phyloP scores from a whole-genome alignment of 2,113 vertebrate genomes.

The Cyanoderma ruficeps region DNA sequence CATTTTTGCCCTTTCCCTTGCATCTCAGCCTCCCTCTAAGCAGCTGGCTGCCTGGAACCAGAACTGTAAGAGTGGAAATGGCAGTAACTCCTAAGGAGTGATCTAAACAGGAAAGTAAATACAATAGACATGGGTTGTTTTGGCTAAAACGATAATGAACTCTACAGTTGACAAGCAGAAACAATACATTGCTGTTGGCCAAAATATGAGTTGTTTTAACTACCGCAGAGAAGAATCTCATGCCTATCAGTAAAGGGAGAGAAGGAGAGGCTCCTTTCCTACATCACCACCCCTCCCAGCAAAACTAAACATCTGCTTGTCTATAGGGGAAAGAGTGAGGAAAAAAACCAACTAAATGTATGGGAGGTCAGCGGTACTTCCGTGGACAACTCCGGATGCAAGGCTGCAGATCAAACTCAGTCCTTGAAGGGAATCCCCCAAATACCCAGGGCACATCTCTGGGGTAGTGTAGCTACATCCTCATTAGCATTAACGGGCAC shows the following conservation, averaged over 20 bases:
- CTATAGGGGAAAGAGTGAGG: neutral
- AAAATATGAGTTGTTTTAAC: conserved; percentile 23
- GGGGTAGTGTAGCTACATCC: neutral
- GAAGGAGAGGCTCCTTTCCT: neutral
- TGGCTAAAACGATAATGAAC: neutral
- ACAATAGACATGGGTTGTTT: conserved; percentile 3
- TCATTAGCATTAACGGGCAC: neutral
- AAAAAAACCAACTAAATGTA: neutral
- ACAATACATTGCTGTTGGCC: neutral
- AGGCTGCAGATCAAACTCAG: neutral
- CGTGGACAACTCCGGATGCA: neutral
- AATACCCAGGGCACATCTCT: neutral
- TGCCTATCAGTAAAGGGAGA: neutral
- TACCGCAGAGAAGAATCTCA: conserved; percentile 16
- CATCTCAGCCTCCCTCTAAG: conserved; percentile 17
- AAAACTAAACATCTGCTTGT: neutral
- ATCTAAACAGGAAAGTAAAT: conserved; percentile 58
- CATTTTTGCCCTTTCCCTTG: conserved; percentile 28
- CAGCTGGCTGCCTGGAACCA: conserved; percentile 59
- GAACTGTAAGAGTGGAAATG: conserved; percentile 1
- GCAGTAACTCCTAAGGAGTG: conserved; percentile 42
- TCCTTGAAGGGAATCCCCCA: neutral
- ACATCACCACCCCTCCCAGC: neutral
- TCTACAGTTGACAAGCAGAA: neutral
- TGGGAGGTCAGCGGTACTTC: neutral